Evolutionary conservation across 2,113 vertebrate species (phyloP).

Genomic region (Sylvilagus bachmani): DNA sequence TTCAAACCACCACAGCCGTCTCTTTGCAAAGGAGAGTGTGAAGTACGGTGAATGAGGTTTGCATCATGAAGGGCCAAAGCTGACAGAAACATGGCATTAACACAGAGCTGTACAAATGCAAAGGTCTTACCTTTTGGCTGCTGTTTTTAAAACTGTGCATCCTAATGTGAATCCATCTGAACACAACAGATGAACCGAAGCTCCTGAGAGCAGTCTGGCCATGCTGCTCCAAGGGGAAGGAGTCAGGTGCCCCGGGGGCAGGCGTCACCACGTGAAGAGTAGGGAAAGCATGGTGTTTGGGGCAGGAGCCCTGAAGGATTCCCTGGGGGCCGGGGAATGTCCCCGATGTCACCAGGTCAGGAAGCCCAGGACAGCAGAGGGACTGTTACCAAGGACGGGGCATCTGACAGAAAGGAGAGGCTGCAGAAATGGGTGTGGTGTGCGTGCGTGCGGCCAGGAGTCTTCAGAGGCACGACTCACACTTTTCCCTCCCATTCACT

Average conservation of each 20-base stretch:
- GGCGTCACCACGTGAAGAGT: slow-evolving; percentile 72
- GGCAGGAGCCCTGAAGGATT: slow-evolving; percentile 77
- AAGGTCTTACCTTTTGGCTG: background rate
- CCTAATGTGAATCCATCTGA: slow-evolving; percentile 86
- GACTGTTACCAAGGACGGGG: background rate
- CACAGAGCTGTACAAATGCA: slow-evolving; percentile 24
- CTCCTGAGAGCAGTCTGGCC: slow-evolving; percentile 85
- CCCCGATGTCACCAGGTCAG: background rate
- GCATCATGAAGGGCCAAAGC: background rate
- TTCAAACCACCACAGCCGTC: background rate
- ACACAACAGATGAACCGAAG: slow-evolving; percentile 82
- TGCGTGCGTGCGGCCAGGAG: no score
- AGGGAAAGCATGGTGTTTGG: slow-evolving; percentile 68
- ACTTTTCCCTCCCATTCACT: background rate
- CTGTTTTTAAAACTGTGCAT: slow-evolving; percentile 83
- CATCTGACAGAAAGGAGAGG: background rate
- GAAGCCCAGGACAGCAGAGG: background rate
- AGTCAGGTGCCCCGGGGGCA: background rate
- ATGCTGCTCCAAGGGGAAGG: slow-evolving; percentile 76
- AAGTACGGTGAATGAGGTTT: background rate
- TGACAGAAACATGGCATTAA: slow-evolving; percentile 29
- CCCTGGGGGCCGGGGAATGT: background rate
- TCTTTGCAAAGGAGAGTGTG: background rate
- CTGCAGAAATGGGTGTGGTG: background rate
- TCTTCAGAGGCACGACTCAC: no score